Percentiles rank a stretch among this genome's conserved stretches.
phyloP scores from a whole-genome alignment of 2,797 vertebrate species.

The Leptodactylus fallax region DNA sequence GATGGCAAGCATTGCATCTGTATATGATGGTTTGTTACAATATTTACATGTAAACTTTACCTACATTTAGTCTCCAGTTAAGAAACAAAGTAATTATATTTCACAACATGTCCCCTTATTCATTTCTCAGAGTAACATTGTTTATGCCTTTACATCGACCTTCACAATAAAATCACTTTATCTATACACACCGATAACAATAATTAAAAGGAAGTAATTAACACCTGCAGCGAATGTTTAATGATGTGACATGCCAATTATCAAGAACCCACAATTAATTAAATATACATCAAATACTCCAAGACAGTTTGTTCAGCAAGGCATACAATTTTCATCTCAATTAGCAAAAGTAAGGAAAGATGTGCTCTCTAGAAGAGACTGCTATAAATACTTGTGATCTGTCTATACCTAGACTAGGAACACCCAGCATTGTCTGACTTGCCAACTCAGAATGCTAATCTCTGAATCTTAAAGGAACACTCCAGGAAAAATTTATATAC shows the following conservation, averaged over 20 bases:
- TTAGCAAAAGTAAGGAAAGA: not conserved
- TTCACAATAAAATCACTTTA: not conserved
- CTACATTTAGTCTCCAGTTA: not conserved
- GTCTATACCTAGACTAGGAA: not conserved
- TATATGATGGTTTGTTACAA: not conserved
- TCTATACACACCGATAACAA: not conserved
- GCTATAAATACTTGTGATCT: not conserved
- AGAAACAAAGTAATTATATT: not conserved
- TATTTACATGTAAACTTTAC: not conserved
- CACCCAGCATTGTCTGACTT: not conserved
- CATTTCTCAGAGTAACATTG: not conserved
- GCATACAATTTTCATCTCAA: not conserved
- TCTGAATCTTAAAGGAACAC: not conserved
- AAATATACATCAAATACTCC: not conserved
- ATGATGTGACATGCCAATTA: conserved; percentile 19
- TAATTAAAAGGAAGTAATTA: conserved; percentile 14
- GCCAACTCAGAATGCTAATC: no score
- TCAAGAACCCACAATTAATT: conserved; percentile 17
- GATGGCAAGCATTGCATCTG: no score
- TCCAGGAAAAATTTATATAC: no score
- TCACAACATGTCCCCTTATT: not conserved
- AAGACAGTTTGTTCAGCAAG: conserved; percentile 14
- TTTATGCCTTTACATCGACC: not conserved
- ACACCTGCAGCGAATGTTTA: conserved; percentile 21
- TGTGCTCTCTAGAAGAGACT: not conserved